Base-by-base conservation (phyloP, 2,113 vertebrate genomes). In the Albula glossodonta region DNA sequence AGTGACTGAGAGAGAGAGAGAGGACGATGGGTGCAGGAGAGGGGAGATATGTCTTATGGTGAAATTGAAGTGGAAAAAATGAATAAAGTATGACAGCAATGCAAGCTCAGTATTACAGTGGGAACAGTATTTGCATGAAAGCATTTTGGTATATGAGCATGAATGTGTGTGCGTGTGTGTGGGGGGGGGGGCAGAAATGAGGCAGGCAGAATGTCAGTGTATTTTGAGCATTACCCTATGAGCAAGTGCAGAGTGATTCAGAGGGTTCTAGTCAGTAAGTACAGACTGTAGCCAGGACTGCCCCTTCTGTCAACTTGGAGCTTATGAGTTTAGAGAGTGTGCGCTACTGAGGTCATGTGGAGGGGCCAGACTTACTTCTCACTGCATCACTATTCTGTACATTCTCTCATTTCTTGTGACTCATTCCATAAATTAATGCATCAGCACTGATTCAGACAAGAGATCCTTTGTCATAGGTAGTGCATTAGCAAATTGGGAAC, bases 201-300 rank as follows among this genome's bases (percentile, higher is more conserved):
- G 12, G 66, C 81, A 81, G 0, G 74, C 25, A 74, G 25, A 31
- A 84, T 52, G 22, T 51, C 80, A 25, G 51, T 53, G 10, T 50
- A 52, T 25, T 3, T 51, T 50, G 9, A 80, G 31, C 17, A 51
- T 81, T 50, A 25, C 57, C 53, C 83, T 51, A 81, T 83, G 87
- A 90, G 82, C 85, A 87, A 87, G 90, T 89, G 92, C 89, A 13
- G 91, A 92, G 22, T 83, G 91, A 92, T 88, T 17, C 48, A 84
- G 70, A 74, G 10, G 70, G 70, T 10, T 25, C 81, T n/a, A 51
- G 41, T 51, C 3, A 84, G 52, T 63, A 66, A 74, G 9, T 86
- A 88, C 84, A 87, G 86, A 83, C 83, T 63, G 19, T 83, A 81
- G 81, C 88, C 49, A 84, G 87, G 87, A 83, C 84, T 82, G 87